These are phyloP conservation scores for Caenorhabditis sp. DNA, from an alignment of 2,888 invertebrate genomes.

Conservation along the genomic window DNA sequence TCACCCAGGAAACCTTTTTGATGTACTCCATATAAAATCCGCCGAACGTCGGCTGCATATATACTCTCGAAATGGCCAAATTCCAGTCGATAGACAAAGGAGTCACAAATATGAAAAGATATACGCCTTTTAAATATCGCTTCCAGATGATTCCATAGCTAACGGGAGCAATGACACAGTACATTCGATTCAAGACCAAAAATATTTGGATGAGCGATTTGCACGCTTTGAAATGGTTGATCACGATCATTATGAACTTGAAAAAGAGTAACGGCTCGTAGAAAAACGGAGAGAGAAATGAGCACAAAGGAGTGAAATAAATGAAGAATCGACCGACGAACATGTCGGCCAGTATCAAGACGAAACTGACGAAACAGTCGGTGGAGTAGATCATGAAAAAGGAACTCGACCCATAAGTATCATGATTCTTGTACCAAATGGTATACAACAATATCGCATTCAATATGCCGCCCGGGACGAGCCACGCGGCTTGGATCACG, in stretches of 20 bases:
- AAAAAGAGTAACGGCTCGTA: constrained; percentile 7
- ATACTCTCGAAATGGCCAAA: constrained; percentile 18
- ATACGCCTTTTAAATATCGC: background rate
- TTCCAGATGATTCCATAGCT: background rate
- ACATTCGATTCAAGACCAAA: constrained; percentile 13
- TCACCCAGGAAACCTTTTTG: constrained; percentile 23
- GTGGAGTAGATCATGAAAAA: constrained; percentile 7
- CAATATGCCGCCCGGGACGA: constrained; percentile 2
- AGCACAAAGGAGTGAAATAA: constrained; percentile 16
- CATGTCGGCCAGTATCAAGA: background rate
- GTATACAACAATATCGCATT: background rate
- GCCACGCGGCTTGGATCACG: background rate
- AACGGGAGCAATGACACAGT: background rate
- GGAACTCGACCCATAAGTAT: background rate
- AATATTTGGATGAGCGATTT: constrained; percentile 10
- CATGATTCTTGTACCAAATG: background rate
- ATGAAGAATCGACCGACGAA: background rate
- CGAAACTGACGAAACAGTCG: background rate
- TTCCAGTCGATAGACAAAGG: constrained; percentile 24
- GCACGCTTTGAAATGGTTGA: constrained; percentile 11
- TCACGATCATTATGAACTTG: constrained; percentile 10
- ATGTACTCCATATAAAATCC: constrained; percentile 28
- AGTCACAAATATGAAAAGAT: background rate
- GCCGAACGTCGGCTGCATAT: constrained; percentile 27
- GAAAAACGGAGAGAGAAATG: background rate